These are phyloP conservation scores for Coendou prehensilis DNA, from an alignment of 2,797 vertebrate species.

Conservation along the genomic window DNA sequence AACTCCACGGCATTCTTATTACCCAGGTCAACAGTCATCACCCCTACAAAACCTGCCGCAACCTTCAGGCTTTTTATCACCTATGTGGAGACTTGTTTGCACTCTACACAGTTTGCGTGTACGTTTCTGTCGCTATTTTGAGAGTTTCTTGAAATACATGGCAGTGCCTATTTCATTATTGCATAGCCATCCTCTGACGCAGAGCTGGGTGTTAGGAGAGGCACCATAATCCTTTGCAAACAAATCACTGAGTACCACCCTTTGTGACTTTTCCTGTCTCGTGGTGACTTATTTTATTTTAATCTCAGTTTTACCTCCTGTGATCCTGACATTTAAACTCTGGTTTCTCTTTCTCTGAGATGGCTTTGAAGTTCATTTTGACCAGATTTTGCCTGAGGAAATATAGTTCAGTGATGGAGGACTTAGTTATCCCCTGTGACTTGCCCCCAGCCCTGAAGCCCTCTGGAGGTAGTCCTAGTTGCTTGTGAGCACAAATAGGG, in stretches of 20 bases:
- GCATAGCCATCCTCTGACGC: background rate
- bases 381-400: conserved; percentile 64
- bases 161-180: background rate
- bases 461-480: background rate
- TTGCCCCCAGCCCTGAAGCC: background rate
- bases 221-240: conserved; percentile 43
- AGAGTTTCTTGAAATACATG: background rate
- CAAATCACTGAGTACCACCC: conserved; percentile 1
- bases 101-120: background rate
- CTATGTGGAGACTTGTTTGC: background rate
- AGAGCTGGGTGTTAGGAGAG: background rate
- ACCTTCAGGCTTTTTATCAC: background rate
- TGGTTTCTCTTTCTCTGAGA: conserved; percentile 63
- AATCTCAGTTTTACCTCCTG: conserved; percentile 55
- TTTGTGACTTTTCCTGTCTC: conserved; percentile 54
- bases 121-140: background rate
- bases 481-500: background rate
- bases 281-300: conserved; percentile 66
- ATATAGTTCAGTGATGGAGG: conserved; percentile 56
- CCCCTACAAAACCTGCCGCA: background rate
- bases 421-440: conserved; percentile 30
- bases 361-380: conserved; percentile 76
- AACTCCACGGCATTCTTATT: background rate
- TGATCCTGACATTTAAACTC: conserved; percentile 69
- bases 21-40: background rate